Evolutionary conservation across 1,140 invertebrate species (phyloP), one percentile per base, ranked within the genome.

Genomic region (Pygmarrhopalites habei): DNA sequence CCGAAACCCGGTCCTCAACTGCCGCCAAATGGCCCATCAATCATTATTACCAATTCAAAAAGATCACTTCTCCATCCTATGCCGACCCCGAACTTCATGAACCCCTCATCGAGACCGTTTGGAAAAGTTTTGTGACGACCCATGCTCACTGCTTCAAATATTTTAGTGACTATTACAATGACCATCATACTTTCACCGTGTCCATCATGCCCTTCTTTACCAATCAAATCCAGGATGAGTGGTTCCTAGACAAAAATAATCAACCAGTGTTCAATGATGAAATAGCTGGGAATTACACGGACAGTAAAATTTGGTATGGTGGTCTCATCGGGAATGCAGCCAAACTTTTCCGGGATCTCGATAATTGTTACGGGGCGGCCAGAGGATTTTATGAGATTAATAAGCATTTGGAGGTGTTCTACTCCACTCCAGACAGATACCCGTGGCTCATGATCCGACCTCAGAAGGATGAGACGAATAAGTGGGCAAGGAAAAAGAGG

Each of bases 181-280:
- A 68, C 57, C 67, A 68, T 43, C 67, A 68, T 32, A 65, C 59
- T 1, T 62, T 53, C 57, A 65, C 67, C 2, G 60, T 62, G 14
- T 21, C 57, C n/a, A 21, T 68, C 10, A 30, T 65, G 19, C 62
- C 63, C 0, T 47, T 65, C 32, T 68, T 68, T 41, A 68, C 63
- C n/a, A 68, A 68, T 30, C 59, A 60, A 25, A 68, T 68, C n/a
- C 67, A 68, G 32, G 32, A 58, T 26, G 44, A 62, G 15, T 68
- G 67, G 67, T 26, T 29, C 12, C 30, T 49, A 23, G 7, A 15
- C 7, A 21, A 19, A n/a, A 12, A n/a, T 7, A 55, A 4, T 26
- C 26, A 55, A 12, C 19, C 28, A 15, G n/a, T 19, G 3, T 3
- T 14, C 21, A 59, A 15, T 15, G 14, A 23, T 7, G 12, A 23